Percentiles rank a stretch among this genome's conserved stretches.
phyloP scores from a whole-genome alignment of 2,113 vertebrate genomes.

The Arothron firmamentum region DNA sequence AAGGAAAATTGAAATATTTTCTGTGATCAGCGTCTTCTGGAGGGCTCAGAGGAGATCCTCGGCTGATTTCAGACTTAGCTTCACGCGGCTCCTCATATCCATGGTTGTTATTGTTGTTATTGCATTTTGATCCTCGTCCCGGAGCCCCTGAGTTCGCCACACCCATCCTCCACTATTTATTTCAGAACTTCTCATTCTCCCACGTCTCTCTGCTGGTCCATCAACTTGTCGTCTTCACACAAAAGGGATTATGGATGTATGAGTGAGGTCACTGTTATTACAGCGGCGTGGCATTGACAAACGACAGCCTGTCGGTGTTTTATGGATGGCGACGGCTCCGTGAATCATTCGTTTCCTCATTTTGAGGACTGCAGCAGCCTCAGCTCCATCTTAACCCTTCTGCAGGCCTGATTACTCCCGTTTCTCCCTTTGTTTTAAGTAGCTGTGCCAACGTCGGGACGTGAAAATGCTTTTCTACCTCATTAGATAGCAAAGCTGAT shows the following conservation, averaged over 20 bases:
- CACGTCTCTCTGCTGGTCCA: neutral
- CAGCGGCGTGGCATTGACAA: neutral
- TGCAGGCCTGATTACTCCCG: slow-evolving; percentile 6
- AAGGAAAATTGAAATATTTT: neutral
- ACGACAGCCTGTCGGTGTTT: slow-evolving; percentile 9
- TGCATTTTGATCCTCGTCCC: too few species aligned
- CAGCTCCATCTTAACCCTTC: slow-evolving; percentile 4
- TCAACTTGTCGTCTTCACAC: slow-evolving; percentile 5
- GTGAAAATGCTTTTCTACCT: neutral
- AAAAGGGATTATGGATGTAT: slow-evolving; percentile 12
- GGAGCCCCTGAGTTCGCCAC: neutral
- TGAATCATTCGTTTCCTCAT: neutral
- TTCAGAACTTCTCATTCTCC: neutral
- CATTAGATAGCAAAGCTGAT: neutral
- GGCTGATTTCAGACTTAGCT: neutral
- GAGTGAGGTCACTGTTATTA: slow-evolving; percentile 12
- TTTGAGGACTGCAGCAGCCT: slow-evolving; percentile 13
- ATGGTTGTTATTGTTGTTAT: neutral
- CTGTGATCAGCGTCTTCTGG: slow-evolving; percentile 7
- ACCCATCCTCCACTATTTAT: neutral
- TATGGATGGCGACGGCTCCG: slow-evolving; percentile 22
- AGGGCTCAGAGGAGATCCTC: neutral
- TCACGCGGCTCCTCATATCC: neutral
- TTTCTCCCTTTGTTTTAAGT: neutral
- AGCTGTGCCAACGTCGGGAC: neutral